Evolutionary conservation across 2,113 vertebrate genomes (phyloP), one percentile per base, ranked within the genome.

Genomic region (Taurulus bubalis): DNA sequence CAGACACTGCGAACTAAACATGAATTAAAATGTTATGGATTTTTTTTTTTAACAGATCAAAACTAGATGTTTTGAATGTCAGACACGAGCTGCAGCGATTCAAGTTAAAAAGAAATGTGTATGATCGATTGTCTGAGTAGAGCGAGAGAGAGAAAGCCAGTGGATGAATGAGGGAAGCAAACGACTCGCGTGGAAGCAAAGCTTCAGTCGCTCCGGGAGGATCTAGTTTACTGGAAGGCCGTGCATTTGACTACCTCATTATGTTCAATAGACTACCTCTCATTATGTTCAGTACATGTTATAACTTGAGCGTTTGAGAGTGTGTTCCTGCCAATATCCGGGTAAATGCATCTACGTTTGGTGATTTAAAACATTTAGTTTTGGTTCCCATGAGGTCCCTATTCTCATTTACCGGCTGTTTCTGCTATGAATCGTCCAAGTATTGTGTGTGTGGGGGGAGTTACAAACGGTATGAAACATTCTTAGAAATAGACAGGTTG

Each of bases 261-360:
- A 26, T 38, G 58, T 49, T 85, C 45, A 69, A 38, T 9, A n/a
- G 53, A 75, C 58, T 78, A 12, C 12, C 2, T 42, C 58, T 75
- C 26, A 79, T 59, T 72, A 26, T 38, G 64, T 40, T 85, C 51
- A 69, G 72, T 76, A 71, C 6, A 69, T 62, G 24, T 65, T 40
- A 71, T 47, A 72, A 32, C 32, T 42, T 63, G n/a, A n/a, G n/a
- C n/a, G n/a, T n/a, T n/a, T n/a, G n/a, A n/a, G 71, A 8, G 0
- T 26, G 3, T 63, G 56, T 38, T 40, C 9, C 18, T 75, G 59
- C 49, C 59, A 47, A 16, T 73, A 8, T 66, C 34, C 3, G n/a
- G 49, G 36, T 72, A 79, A 73, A 80, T 62, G 34, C 3, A 24
- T 77, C 3, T 68, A 18, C 71, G 20, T 74, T 70, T 73, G 28